phyloP scores from a whole-genome alignment of 53 echinoderm and acorn worm species.

The Mesocentrotus franciscanus region DNA sequence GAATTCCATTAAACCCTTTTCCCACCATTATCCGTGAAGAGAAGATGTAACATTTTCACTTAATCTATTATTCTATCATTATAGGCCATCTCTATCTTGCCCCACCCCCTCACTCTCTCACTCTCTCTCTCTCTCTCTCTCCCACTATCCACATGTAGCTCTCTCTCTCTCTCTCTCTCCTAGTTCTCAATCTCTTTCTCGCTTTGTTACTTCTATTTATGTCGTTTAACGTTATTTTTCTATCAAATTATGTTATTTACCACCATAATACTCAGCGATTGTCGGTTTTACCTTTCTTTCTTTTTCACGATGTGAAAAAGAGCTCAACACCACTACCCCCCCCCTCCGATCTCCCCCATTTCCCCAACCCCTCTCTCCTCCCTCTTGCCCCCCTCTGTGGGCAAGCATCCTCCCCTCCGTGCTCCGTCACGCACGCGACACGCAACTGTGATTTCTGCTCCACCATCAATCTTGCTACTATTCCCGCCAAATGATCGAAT shows the following conservation, averaged over 20 bases:
- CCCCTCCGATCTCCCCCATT: not conserved
- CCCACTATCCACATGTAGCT: not conserved
- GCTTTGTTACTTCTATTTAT: not conserved
- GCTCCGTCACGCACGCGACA: constrained; percentile 43
- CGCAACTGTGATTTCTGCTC: constrained; percentile 55
- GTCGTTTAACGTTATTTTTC: not conserved
- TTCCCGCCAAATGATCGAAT: constrained; percentile 64
- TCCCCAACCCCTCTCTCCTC: not conserved
- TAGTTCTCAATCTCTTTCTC: not conserved
- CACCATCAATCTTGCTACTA: constrained; percentile 49
- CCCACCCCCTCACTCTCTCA: not conserved
- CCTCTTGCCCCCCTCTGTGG: not conserved
- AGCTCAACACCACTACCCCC: no score
- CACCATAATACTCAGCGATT: not conserved
- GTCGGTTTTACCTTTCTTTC: no score
- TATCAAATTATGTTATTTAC: not conserved
- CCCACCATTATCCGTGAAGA: no score
- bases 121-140: constrained; percentile 1
- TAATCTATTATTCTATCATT: not conserved
- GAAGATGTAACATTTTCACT: no score
- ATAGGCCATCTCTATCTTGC: no score
- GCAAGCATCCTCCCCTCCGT: not conserved
- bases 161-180: not conserved
- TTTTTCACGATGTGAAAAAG: no score
- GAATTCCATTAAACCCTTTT: no score